phyloP scores from a whole-genome alignment of 1,140 invertebrate species.

The Gryon sp. region DNA sequence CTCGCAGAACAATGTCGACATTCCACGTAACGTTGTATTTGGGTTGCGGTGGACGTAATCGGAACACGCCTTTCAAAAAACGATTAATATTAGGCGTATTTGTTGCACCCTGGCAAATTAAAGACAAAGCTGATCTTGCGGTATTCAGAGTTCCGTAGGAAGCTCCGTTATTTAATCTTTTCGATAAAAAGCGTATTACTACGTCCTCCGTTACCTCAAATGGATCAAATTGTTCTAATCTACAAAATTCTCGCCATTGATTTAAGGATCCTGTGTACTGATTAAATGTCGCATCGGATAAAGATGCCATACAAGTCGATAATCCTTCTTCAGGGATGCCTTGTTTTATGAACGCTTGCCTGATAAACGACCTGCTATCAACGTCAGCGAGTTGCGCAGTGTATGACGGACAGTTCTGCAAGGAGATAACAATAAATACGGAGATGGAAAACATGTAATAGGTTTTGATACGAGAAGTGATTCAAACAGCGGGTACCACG shows the following conservation, averaged over 20 bases:
- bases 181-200: constrained; percentile 18
- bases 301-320: constrained; percentile 1
- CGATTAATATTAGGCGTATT: background rate
- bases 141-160: constrained; percentile 56
- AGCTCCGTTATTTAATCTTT: constrained; percentile 50
- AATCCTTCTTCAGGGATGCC: background rate
- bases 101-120: background rate
- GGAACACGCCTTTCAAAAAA: constrained; percentile 5
- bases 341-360: constrained; percentile 14
- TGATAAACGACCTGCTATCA: constrained; percentile 31
- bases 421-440: too few relatives aligned
- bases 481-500: constrained; percentile 64
- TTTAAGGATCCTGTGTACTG: constrained; percentile 15
- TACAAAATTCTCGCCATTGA: constrained; percentile 11
- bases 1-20: background rate
- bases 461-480: constrained; percentile 11
- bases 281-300: constrained; percentile 11
- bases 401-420: constrained; percentile 2
- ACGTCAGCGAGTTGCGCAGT: background rate
- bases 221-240: background rate
- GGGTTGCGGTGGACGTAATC: constrained; percentile 8
- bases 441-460: constrained; percentile 10
- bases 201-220: background rate
- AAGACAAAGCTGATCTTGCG: constrained; percentile 8
- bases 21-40: constrained; percentile 18